Evolutionary conservation across 2,797 vertebrate species (phyloP).

Genomic region (Tarsius wallacei): DNA sequence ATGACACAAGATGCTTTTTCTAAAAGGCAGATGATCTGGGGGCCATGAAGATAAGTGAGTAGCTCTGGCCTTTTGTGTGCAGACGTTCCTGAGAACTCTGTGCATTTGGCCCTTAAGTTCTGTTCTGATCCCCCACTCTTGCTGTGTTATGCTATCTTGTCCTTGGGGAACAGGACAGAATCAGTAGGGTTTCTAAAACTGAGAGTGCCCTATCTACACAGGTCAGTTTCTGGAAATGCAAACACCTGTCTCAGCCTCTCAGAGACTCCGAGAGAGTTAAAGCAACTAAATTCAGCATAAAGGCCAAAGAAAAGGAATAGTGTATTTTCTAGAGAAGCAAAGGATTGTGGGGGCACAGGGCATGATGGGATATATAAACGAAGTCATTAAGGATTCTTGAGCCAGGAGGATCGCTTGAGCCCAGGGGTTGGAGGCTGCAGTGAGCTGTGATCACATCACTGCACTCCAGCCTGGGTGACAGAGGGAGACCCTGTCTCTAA

Average conservation of each 20-base stretch:
- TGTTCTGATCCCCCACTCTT: background rate
- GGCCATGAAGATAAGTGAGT: background rate
- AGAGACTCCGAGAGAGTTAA: background rate
- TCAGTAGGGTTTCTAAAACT: background rate
- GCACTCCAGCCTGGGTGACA: too few species aligned
- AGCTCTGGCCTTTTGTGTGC: background rate
- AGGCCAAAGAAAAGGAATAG: background rate
- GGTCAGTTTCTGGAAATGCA: background rate
- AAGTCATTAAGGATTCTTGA: background rate
- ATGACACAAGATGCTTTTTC: background rate
- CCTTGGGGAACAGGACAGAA: background rate
- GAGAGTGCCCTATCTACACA: background rate
- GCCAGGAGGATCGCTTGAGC: too few species aligned
- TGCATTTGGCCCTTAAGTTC: background rate
- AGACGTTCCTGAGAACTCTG: background rate
- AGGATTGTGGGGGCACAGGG: background rate
- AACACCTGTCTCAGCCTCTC: background rate
- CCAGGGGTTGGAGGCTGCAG: too few species aligned
- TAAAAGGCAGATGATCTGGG: background rate
- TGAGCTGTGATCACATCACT: too few species aligned
- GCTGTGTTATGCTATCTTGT: background rate
- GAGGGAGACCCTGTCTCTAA: too few species aligned
- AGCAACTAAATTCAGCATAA: background rate
- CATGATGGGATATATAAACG: background rate
- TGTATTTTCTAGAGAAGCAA: conserved; percentile 27